Base-by-base conservation (phyloP, 2,113 vertebrate genomes). In the Labrus mixtus region DNA sequence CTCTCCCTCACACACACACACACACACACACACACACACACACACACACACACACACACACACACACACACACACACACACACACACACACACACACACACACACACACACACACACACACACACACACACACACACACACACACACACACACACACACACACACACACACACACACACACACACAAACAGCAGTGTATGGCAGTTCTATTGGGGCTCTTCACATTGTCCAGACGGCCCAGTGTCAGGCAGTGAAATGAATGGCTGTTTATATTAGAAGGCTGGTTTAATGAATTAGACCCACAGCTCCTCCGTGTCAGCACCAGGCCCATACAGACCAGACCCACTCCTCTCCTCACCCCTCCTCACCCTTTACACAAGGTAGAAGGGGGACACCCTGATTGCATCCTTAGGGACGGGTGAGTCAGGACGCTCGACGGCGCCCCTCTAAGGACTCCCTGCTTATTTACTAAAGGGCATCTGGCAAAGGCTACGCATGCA, bases 251-350 rank as follows among this genome's bases (percentile, higher is more conserved):
- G 94, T 93, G 94, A 97, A 98, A 99, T 96, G 95, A 99, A 99
- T 98, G 97, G 95, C 96, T 99, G 97, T 99, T 98, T 99, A 98
- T 98, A 99, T 98, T 99, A 98, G 96, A 96, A 95, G 95, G 96
- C 95, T 95, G 94, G 93, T 97, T 98, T 99, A 99, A 99, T 99
- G 97, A 98, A 99, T 99, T 98, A 97, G 96, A 95, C 93, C 89
- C 94, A 95, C 95, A 93, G 94, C 96, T 94, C 94, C 90, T 94
- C 94, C 94, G 93, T 96, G 97, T 98, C 96, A 97, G 94, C 93
- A 89, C 92, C 91, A 91, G 94, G 93, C 95, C 95, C 96, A 96
- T 95, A 95, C 93, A 96, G 95, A 97, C 95, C 98, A 98, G 97
- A 98, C 95, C 82, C 57, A 54, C 78, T 72, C 61, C 81, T 59